Base-by-base conservation (phyloP, 1,140 invertebrate species). In the Formica exsecta region DNA sequence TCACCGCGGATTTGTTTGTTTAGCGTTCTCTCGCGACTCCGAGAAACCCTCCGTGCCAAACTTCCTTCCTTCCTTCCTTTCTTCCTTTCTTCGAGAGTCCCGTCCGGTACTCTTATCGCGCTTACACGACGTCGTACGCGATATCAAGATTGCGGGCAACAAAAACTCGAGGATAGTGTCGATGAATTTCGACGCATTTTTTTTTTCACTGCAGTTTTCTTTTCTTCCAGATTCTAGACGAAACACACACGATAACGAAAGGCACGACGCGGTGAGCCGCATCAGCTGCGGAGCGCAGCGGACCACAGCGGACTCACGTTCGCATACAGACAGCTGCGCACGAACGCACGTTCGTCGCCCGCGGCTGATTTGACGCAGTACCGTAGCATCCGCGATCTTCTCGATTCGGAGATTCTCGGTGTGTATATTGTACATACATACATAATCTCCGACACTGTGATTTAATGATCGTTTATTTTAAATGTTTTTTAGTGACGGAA, bases 281-380 rank as follows among this genome's bases (percentile, higher is more conserved):
- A 85, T 88, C 76, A 92, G 85, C 87, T 86, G 83, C 84, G 65
- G 66, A 87, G 77, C 85, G 80, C 89, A 77, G 79, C 90, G 70
- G 79, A 62, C 41, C 41, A 41, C 84, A 79, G 86, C 90, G 88
- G 44, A 48, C 44, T 48, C 84, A 73, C 84, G 87, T 77, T 89
- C 86, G 70, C 48, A 51, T 51, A 51, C 48, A 51, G 13, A 29
- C 44, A 48, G 68, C 70, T 73, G 70, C 70, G 74, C 84, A 71
- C 87, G 25, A 29, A 29, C 70, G 74, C 84, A 71, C 87, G 88
- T 83, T 89, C 75, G 84, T 87, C 86, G 90, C 86, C 76, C 87
- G 91, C 86, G 89, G 86, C 89, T 89, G 79, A 16, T 48, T 80
- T 51, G 16, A 77, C 84, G 32, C 88, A 89, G 84, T 71, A 77